A percentile compares a stretch with the other conserved stretches of the same genome.
phyloP scores from a whole-genome alignment of 2,113 vertebrate genomes.

The Pituophis catenifer region DNA sequence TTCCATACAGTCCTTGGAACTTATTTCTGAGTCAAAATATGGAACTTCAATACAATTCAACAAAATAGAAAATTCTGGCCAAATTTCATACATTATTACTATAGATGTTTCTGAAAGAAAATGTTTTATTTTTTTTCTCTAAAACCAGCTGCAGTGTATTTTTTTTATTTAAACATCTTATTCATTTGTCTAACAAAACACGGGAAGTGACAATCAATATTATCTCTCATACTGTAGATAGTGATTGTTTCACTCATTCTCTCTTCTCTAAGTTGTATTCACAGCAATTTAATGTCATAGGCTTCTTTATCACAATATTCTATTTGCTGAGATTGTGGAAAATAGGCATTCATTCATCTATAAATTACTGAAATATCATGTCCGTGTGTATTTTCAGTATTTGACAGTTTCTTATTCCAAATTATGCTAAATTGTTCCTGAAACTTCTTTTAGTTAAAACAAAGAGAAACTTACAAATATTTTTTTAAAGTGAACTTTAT shows the following conservation, averaged over 20 bases:
- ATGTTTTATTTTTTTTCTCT: background rate
- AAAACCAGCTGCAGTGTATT: background rate
- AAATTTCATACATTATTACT: background rate
- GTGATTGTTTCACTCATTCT: background rate
- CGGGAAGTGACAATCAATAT: background rate
- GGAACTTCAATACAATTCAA: background rate
- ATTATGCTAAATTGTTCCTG: background rate
- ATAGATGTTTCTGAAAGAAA: background rate
- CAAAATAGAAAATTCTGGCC: background rate
- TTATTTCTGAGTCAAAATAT: background rate
- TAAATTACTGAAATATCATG: background rate
- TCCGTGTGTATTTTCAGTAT: background rate
- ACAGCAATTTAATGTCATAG: background rate
- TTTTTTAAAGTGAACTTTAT: background rate
- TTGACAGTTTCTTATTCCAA: background rate
- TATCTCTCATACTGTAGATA: background rate
- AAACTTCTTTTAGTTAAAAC: background rate
- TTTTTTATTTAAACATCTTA: background rate
- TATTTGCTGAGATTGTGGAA: background rate
- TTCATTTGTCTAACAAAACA: background rate
- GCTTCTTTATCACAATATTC: background rate
- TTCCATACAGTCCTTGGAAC: background rate
- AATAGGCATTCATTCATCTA: background rate
- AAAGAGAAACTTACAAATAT: background rate
- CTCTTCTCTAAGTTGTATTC: background rate